Base-by-base conservation (phyloP, 2,113 vertebrate species). In the Periophthalmus modestus region DNA sequence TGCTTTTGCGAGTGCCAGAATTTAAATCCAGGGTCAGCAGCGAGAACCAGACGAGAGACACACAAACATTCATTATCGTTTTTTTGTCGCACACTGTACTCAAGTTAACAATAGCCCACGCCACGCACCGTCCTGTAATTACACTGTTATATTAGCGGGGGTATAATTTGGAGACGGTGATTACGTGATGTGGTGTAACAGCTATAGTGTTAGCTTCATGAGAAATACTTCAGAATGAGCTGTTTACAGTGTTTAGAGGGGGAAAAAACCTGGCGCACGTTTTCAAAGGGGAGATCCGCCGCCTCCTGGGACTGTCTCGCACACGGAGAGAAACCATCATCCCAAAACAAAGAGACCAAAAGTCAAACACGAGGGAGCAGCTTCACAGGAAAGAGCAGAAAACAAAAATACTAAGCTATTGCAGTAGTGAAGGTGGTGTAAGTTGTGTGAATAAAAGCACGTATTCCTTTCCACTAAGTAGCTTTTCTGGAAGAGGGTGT, bases 31-130 rank as follows among this genome's bases (percentile, higher is more conserved):
- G 78, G 81, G 89, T 85, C 81, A 82, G 80, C 69, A 39, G 55
- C 73, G 82, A 39, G 72, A 84, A 87, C 81, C 77, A 82, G 76
- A 79, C 65, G 73, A 23, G 69, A 85, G 73, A 79, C 18, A 74
- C 24, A 72, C 47, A 81, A 88, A 88, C 33, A 68, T 69, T 87
- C 77, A 82, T 86, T 88, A 84, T 84, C 82, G 77, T 83, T 73
- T 72, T 73, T 82, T 85, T 82, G 69, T 78, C 75, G 36, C 74
- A 63, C 74, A 66, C 72, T 46, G 70, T 62, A 67, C 55, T 77
- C 68, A 80, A 77, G 78, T 86, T 81, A 83, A 80, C 78, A 85
- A 82, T 85, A 78, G 77, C 84, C 34, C 52, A 75, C 47, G 11
- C 57, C 78, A 79, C 73, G 16, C 61, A 39, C 61, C 76, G 73